Conservation (phyloP, 2,113 vertebrate species). For the Corythaixoides concolor region DNA sequence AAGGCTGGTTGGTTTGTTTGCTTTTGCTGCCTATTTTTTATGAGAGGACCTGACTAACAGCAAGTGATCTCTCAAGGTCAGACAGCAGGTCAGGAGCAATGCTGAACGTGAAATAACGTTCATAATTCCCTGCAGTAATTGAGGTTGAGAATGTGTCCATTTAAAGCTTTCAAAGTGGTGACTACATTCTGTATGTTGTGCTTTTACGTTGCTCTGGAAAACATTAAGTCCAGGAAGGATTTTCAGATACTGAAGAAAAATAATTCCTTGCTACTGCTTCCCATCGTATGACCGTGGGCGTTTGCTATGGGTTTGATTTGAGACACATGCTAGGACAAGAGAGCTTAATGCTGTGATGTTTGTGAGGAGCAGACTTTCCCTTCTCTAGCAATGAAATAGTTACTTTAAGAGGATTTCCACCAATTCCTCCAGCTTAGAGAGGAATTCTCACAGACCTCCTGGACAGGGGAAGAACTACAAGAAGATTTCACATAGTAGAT, state of each 20-base stretch:
- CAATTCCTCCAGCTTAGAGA: not conserved
- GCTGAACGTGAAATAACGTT: not conserved
- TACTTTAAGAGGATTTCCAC: not conserved
- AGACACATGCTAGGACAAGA: not conserved
- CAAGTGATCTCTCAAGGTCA: not conserved
- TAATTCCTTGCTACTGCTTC: not conserved
- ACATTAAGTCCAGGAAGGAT: not conserved
- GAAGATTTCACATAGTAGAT: accelerated
- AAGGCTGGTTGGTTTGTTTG: not conserved
- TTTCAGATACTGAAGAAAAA: not conserved
- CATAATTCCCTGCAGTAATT: not conserved
- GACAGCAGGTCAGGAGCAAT: not conserved
- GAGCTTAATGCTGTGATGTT: not conserved
- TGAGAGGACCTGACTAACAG: not conserved
- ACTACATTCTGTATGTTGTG: not conserved
- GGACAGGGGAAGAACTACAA: not conserved
- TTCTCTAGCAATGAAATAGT: not conserved
- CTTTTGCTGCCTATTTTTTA: not conserved
- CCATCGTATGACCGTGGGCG: accelerated
- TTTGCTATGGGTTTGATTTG: not conserved
- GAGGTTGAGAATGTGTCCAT: not conserved
- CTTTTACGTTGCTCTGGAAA: not conserved
- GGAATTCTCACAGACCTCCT: not conserved
- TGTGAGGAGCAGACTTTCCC: not conserved
- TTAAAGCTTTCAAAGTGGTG: not conserved